phyloP scores from a whole-genome alignment of 2,888 invertebrate genomes.

The Ennomos quercinarius region DNA sequence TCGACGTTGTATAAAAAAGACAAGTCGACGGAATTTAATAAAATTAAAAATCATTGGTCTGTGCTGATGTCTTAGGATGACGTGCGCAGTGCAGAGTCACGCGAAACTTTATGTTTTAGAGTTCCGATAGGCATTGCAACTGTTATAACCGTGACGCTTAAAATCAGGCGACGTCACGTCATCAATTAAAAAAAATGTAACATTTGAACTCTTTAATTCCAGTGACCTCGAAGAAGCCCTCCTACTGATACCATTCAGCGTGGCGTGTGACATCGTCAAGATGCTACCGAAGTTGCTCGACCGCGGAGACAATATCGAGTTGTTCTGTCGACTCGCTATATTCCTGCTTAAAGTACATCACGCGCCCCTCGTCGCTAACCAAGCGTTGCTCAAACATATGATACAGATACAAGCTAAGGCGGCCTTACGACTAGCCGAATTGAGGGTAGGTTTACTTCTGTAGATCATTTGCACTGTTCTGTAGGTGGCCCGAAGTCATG shows the following conservation, averaged over 20 bases:
- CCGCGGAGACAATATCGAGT: slow-evolving; percentile 90
- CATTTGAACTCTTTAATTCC: slow-evolving; percentile 46
- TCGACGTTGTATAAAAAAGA: too few species aligned
- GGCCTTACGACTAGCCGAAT: slow-evolving; percentile 81
- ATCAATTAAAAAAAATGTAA: too few species aligned
- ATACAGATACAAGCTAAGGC: slow-evolving; percentile 87
- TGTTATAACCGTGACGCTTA: too few species aligned
- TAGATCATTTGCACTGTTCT: too few species aligned
- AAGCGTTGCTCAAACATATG: slow-evolving; percentile 87
- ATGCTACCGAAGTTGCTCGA: slow-evolving; percentile 89
- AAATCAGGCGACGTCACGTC: too few species aligned
- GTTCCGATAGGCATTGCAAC: too few species aligned
- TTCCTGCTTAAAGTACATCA: slow-evolving; percentile 92
- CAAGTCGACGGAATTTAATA: too few species aligned
- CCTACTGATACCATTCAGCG: slow-evolving; percentile 92
- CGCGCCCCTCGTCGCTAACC: slow-evolving; percentile 91
- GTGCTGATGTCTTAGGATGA: too few species aligned
- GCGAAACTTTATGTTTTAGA: too few species aligned
- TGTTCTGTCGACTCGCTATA: slow-evolving; percentile 90
- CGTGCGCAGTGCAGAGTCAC: too few species aligned
- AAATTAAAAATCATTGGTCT: too few species aligned
- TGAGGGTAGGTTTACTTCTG: slow-evolving; percentile 81
- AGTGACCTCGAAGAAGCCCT: slow-evolving; percentile 97
- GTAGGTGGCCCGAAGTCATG: too few species aligned
- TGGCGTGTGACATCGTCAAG: slow-evolving; percentile 91